These are phyloP conservation scores for Eulithis prunata DNA, from an alignment of 2,888 invertebrate species.

Conservation along the genomic window DNA sequence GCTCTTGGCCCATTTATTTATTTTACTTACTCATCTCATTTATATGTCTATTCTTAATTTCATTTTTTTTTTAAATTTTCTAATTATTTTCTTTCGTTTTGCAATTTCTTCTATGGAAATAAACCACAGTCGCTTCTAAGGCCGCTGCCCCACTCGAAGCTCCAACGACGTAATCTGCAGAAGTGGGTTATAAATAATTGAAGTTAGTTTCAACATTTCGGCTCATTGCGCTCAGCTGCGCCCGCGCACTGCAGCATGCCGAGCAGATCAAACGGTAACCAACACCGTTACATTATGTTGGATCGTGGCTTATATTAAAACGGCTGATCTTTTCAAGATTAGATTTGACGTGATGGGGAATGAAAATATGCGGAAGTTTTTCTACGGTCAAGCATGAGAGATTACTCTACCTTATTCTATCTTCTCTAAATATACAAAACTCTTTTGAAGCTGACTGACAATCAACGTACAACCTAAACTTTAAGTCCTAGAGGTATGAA, in stretches of 20 bases:
- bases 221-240: constrained; percentile 41
- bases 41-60: too few species aligned
- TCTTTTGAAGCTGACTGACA: too few species aligned
- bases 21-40: too few species aligned
- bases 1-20: too few species aligned
- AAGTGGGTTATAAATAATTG: constrained; percentile 64
- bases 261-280: constrained; percentile 57
- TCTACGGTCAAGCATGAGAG: constrained; percentile 5
- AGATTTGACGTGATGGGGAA: constrained; percentile 4
- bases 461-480: too few species aligned
- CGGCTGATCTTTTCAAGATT: constrained; percentile 15
- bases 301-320: constrained; percentile 22
- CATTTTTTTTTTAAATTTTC: too few species aligned
- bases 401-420: neutral
- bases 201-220: constrained; percentile 66
- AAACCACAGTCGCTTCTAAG: neutral
- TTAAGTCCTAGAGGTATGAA: too few species aligned
- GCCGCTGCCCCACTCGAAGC: constrained; percentile 10
- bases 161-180: constrained; percentile 56
- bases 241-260: constrained; percentile 21
- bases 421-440: too few species aligned
- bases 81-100: too few species aligned
- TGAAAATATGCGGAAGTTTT: constrained; percentile 21
- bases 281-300: constrained; percentile 51
- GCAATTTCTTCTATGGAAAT: neutral